Conservation (phyloP, 1,140 invertebrate genomes). For the Lutraria rhynchaena region DNA sequence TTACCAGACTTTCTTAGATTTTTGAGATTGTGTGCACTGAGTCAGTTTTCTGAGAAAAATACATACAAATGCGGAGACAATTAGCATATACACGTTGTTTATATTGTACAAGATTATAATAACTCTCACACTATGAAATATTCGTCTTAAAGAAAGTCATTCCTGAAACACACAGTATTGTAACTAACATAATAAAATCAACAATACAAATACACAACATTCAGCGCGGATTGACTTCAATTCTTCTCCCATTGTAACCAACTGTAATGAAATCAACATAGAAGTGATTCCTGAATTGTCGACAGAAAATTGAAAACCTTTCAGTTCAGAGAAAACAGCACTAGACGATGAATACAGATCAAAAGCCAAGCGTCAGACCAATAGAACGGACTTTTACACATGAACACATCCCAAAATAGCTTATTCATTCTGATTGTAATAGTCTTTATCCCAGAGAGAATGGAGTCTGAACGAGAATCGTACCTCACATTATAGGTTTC, state of each 20-base stretch:
- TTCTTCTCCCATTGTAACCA: conserved; percentile 17
- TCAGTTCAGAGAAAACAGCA: conserved; percentile 28
- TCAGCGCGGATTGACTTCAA: conserved; percentile 16
- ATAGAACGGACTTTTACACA: conserved; percentile 34
- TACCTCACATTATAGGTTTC: conserved; percentile 11
- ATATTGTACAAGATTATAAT: no score
- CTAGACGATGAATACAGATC: conserved; percentile 30
- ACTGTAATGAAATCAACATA: conserved; percentile 44
- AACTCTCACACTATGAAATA: no score
- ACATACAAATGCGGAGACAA: no score
- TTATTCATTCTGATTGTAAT: conserved; percentile 34
- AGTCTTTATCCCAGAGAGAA: conserved; percentile 18
- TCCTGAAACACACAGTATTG: conserved; percentile 20
- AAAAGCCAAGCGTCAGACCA: conserved; percentile 27
- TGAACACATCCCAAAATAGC: conserved; percentile 31
- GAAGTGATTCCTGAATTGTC: conserved; percentile 42
- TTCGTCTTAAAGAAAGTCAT: conserved; percentile 16
- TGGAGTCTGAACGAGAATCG: conserved; percentile 8
- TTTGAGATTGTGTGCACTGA: no score
- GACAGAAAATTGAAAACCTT: conserved; percentile 45
- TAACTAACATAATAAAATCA: conserved; percentile 37
- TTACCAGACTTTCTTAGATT: no score
- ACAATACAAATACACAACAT: conserved; percentile 30
- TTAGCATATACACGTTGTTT: no score
- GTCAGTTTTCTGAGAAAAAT: no score